A percentile compares a stretch with the other conserved stretches of the same genome.
Conservation (phyloP, 2,113 vertebrate species). For the Tilapia sparmanii region DNA sequence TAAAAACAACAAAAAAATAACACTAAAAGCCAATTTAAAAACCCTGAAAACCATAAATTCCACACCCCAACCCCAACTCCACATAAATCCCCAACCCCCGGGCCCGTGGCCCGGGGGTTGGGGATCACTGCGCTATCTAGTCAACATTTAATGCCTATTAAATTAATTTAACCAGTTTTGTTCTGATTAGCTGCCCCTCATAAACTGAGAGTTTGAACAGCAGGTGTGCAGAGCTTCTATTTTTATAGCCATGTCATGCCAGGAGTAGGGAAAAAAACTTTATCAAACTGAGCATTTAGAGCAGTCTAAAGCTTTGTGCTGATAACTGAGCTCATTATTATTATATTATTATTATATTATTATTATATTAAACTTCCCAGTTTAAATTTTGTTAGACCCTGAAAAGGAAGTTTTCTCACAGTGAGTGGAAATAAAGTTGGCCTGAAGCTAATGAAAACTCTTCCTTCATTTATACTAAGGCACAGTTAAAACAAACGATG, state of each 20-base stretch:
- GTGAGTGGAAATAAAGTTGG: neutral
- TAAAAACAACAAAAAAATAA: neutral
- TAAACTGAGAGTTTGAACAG: neutral
- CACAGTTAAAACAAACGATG: neutral
- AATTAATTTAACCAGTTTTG: neutral
- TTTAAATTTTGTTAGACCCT: neutral
- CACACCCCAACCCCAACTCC: too few species aligned
- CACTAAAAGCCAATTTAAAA: neutral
- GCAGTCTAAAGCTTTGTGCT: neutral
- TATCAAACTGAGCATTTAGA: neutral
- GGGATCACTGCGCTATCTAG: neutral
- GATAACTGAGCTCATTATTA: neutral
- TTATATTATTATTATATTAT: too few species aligned
- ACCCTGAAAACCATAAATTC: neutral
- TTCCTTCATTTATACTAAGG: neutral
- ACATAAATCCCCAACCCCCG: too few species aligned
- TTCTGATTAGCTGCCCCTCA: neutral
- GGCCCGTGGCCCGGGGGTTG: fast-evolving
- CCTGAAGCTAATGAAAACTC: neutral
- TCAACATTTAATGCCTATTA: neutral
- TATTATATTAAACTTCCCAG: too few species aligned
- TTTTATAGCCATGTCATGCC: fast-evolving
- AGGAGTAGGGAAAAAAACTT: neutral
- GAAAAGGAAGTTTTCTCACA: neutral
- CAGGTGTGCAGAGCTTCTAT: neutral